phyloP scores from a whole-genome alignment of 1,140 invertebrate species.

The Diprion similis region DNA sequence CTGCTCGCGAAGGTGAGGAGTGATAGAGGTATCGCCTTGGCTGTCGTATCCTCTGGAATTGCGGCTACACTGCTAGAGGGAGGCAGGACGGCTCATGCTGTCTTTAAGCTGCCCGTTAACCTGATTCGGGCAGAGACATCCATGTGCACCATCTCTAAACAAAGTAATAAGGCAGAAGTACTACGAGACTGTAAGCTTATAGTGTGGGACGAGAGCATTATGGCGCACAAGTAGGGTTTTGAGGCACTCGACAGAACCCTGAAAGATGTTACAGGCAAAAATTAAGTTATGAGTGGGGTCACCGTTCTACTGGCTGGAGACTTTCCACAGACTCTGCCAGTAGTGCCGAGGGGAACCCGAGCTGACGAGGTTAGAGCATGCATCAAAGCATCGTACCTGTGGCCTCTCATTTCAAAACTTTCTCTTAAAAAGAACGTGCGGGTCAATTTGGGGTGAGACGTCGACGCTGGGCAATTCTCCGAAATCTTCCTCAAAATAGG shows the following conservation, averaged over 20 bases:
- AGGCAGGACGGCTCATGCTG: conserved; percentile 38
- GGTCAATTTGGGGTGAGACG: conserved; percentile 16
- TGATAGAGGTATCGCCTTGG: conserved; percentile 11
- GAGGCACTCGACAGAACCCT: conserved; percentile 38
- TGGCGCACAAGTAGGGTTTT: conserved; percentile 39
- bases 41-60: conserved; percentile 43
- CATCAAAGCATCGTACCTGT: conserved; percentile 43
- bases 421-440: conserved; percentile 18
- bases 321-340: conserved; percentile 53
- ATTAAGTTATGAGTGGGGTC: conserved; percentile 34
- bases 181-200: conserved; percentile 32
- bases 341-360: conserved; percentile 39
- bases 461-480: conserved; percentile 16
- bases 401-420: conserved; percentile 28
- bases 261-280: conserved; percentile 30
- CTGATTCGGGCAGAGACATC: conserved; percentile 31
- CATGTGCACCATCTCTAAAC: conserved; percentile 39
- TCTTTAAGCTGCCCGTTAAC: conserved; percentile 39
- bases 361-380: conserved; percentile 47
- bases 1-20: conserved; percentile 26
- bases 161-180: conserved; percentile 31
- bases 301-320: conserved; percentile 43
- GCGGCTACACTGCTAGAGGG: conserved; percentile 37
- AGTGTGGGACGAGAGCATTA: conserved; percentile 40
- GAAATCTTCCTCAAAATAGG: neutral